These are phyloP conservation scores for Scaeva pyrastri DNA, from an alignment of 2,888 invertebrate species.

Conservation along the genomic window DNA sequence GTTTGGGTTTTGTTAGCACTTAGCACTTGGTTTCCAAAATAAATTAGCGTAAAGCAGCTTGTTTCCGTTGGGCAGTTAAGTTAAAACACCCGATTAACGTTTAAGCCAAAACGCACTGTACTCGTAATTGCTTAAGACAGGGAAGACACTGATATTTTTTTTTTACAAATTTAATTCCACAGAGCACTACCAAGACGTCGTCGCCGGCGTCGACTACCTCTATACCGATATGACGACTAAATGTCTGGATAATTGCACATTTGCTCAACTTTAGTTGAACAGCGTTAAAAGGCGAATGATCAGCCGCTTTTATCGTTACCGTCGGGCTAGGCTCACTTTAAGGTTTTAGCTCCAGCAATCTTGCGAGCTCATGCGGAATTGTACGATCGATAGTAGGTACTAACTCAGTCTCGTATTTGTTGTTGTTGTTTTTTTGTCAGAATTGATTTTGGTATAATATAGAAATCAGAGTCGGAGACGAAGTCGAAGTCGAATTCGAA, in stretches of 20 bases:
- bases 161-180: slow-evolving; percentile 38
- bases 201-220: background rate
- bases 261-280: slow-evolving; percentile 66
- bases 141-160: slow-evolving; percentile 31
- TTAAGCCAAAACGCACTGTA: background rate
- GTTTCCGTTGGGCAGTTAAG: background rate
- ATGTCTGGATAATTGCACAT: slow-evolving; percentile 53
- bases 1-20: too few relatives aligned
- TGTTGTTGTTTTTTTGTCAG: slow-evolving; percentile 1
- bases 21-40: slow-evolving; percentile 8
- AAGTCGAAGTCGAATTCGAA: background rate
- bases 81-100: background rate
- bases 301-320: slow-evolving; percentile 41
- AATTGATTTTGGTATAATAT: background rate
- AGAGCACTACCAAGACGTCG: slow-evolving; percentile 39
- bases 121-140: slow-evolving; percentile 11
- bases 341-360: slow-evolving; percentile 33
- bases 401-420: too few relatives aligned
- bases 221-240: slow-evolving; percentile 6
- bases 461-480: slow-evolving; percentile 19
- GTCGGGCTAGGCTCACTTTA: slow-evolving; percentile 49
- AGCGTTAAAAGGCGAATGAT: slow-evolving; percentile 74
- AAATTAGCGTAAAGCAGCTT: slow-evolving; percentile 4
- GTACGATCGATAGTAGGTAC: slow-evolving; percentile 31
- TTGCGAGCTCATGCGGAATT: slow-evolving; percentile 43